Evolutionary conservation across 2,888 invertebrate genomes (phyloP).

Genomic region (Gisinianus flammeolus): DNA sequence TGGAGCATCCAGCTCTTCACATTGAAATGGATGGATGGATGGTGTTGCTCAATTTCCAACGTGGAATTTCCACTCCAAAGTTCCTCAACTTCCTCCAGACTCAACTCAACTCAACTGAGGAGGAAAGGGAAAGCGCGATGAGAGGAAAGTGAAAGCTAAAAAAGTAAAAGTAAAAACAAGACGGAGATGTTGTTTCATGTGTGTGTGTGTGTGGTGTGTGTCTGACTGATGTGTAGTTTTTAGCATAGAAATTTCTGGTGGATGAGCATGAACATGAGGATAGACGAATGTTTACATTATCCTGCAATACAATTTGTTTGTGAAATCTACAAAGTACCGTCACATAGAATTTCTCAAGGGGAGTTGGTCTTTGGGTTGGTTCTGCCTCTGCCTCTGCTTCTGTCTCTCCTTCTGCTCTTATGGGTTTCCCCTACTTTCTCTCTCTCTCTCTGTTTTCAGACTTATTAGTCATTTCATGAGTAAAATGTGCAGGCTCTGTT

Average conservation of each 20-base stretch:
- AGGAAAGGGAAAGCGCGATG: neutral
- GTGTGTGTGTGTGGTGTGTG: neutral
- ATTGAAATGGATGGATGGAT: neutral
- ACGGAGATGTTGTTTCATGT: neutral
- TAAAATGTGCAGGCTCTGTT: neutral
- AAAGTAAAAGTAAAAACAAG: neutral
- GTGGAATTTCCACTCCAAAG: no score
- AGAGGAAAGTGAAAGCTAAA: neutral
- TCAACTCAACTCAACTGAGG: neutral
- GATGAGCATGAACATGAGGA: neutral
- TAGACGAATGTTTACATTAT: neutral
- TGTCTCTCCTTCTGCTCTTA: neutral
- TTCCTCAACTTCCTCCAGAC: neutral
- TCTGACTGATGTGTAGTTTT: neutral
- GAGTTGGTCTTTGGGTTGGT: neutral
- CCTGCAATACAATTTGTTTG: neutral
- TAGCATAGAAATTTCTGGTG: neutral
- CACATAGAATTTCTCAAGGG: neutral
- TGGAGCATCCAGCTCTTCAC: neutral
- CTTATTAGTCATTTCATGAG: slow-evolving; percentile 3
- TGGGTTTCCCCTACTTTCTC: neutral
- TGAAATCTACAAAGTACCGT: neutral
- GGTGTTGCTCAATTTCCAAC: neutral
- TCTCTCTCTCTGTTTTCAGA: neutral
- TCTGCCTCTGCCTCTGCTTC: neutral